Conservation (phyloP, 1,140 invertebrate genomes). For the Pentalonia nigronervosa region DNA sequence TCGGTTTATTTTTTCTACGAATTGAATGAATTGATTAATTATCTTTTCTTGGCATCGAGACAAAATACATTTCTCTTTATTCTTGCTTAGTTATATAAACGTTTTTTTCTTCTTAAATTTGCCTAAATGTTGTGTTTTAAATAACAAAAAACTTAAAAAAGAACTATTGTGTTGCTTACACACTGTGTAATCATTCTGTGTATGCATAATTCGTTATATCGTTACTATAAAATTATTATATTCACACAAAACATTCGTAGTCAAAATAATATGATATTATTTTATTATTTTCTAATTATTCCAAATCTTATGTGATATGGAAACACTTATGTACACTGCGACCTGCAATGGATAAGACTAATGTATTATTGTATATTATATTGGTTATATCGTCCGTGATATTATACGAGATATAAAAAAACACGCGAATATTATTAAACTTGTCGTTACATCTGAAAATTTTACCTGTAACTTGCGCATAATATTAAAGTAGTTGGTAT, state of each 20-base stretch:
- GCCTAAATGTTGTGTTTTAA: not conserved
- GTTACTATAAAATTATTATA: not conserved
- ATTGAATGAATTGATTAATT: not conserved
- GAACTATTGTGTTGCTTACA: not conserved
- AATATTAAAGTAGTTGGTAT: not conserved
- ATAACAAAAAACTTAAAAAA: not conserved
- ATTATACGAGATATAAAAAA: no score
- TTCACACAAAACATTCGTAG: not conserved
- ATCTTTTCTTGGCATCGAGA: slow-evolving; percentile 9
- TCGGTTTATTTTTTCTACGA: not conserved
- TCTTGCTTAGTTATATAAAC: not conserved
- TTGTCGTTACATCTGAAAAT: not conserved
- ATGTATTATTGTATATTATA: not conserved
- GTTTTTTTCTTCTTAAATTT: not conserved
- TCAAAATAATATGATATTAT: not conserved
- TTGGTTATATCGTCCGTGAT: no score
- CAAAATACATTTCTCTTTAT: slow-evolving; percentile 32
- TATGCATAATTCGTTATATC: not conserved
- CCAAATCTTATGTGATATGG: no score
- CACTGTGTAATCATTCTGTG: not conserved
- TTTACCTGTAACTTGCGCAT: not conserved
- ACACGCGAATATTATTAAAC: not conserved
- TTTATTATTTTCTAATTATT: no score
- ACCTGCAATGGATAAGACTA: not conserved
- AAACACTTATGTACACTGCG: no score